Evolutionary conservation across 2,888 invertebrate genomes (phyloP), one percentile per base, ranked within the genome.

Genomic region (Bhutanitis thaidina): DNA sequence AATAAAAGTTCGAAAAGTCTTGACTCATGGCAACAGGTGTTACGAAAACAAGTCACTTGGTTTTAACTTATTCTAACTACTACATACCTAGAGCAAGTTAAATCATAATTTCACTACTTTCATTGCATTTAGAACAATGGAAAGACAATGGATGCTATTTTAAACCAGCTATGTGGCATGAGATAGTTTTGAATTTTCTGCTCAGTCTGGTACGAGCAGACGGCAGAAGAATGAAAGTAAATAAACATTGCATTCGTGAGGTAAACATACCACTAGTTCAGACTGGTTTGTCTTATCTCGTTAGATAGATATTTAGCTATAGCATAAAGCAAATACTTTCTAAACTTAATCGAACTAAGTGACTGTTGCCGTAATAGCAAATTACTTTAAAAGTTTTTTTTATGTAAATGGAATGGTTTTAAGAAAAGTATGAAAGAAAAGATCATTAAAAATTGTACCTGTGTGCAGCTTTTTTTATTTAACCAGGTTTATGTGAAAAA

Each of bases 201-300:
- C 58, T 55, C 59, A 61, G 63, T 51, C 74, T 69, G 73, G 76
- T 74, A 62, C 57, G 51, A 47, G 59, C 57, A 60, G 58, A 53
- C 65, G 55, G 53, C 47, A 59, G 55, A 64, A 70, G 60, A 84
- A 85, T 69, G 80, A 83, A 85, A 86, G 83, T 85, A 86, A 86
- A 86, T 83, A 85, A 86, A 84, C 80, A 77, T 69, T 67, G 62
- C 77, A 74, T 74, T 80, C 74, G 71, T 71, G 76, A 77, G 81
- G 83, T 83, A 85, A 86, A 83, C 81, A 83, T 78, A 80, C 83
- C 76, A 65, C 55, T 49, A 60, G 69, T 65, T 53, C 50, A 60
- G 69, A 79, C 62, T 62, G 62, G 62, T 60, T 61, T 54, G 39
- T 47, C 58, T 45, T 46, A 60, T 59, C 79, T 70, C 70, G 78